phyloP scores from a whole-genome alignment of 2,888 invertebrate genomes.

The Macaria liturata region DNA sequence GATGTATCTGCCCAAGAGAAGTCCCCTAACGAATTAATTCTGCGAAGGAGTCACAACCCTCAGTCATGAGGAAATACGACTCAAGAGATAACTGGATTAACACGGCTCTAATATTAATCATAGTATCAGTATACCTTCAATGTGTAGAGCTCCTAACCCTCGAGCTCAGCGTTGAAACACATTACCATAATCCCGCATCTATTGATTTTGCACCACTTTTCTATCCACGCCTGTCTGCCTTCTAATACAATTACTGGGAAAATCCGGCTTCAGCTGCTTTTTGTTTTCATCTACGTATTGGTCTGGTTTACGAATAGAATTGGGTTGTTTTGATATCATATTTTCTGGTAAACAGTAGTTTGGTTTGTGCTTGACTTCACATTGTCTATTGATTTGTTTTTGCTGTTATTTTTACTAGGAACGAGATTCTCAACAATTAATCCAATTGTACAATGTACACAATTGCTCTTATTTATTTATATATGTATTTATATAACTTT shows the following conservation, averaged over 20 bases:
- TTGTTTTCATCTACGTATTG: neutral
- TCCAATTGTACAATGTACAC: neutral
- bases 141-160: conserved; percentile 23
- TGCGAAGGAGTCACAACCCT: too few relatives aligned
- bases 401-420: neutral
- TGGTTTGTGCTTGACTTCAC: neutral
- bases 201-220: conserved; percentile 41
- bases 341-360: too few relatives aligned
- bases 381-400: neutral
- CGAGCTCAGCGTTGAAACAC: conserved; percentile 36
- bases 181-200: conserved; percentile 53
- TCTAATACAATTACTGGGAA: conserved; percentile 38
- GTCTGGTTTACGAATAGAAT: neutral
- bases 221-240: conserved; percentile 20
- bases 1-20: too few relatives aligned
- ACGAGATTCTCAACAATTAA: neutral
- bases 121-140: too few relatives aligned
- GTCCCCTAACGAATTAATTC: too few relatives aligned
- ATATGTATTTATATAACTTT: too few relatives aligned
- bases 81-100: too few relatives aligned
- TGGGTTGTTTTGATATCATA: neutral
- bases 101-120: too few relatives aligned
- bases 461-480: too few relatives aligned
- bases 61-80: too few relatives aligned
- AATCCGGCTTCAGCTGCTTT: neutral